Evolutionary conservation across 2,797 vertebrate genomes (phyloP), one percentile per base, ranked within the genome.

Genomic region (Meriones psammophilus): DNA sequence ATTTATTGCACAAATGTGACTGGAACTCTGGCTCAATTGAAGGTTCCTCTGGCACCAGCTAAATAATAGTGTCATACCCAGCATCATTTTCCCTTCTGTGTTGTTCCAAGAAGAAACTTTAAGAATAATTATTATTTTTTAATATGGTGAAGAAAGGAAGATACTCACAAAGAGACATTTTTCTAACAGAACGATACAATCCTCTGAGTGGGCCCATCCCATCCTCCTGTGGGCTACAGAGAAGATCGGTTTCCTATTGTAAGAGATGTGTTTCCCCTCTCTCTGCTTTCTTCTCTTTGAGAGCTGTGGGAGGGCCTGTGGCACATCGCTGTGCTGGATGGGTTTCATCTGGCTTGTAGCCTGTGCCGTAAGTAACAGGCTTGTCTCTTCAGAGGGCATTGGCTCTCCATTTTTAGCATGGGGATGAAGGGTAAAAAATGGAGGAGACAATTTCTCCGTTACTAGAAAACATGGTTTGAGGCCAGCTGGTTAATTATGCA

Each of bases 391-490:
- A 0, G 88, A 97, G 94, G 94, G 89, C 92, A 94, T 6, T 58
- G 78, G 60, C 84, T 93, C 91, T 97, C 95, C 91, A 93, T 95
- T 96, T 97, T 97, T 97, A 96, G 95, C 91, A 46, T 66, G 80
- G 64, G 91, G 79, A 79, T 88, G 62, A 98, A 94, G 95, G 96
- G 85, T 96, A 94, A 94, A 89, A 95, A 95, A 92, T 96, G 85
- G 95, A 88, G 79, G 91, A 94, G 68, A 97, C 89, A 64, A 92
- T 80, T 87, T 92, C 86, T 94, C 88, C 80, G 83, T 97, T 97
- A 95, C 94, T 97, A 96, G 97, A 97, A 97, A 97, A 96, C 95
- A 96, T 86, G 95, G 93, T 94, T 95, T 92, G 58, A 80, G 96
- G 97, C 97, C 94, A 97, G 92, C 71, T 97, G 87, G 95, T 97